A percentile compares a stretch with the other conserved stretches of the same genome.
Conservation (phyloP, 2,113 vertebrate genomes). For the Lampris incognitus region DNA sequence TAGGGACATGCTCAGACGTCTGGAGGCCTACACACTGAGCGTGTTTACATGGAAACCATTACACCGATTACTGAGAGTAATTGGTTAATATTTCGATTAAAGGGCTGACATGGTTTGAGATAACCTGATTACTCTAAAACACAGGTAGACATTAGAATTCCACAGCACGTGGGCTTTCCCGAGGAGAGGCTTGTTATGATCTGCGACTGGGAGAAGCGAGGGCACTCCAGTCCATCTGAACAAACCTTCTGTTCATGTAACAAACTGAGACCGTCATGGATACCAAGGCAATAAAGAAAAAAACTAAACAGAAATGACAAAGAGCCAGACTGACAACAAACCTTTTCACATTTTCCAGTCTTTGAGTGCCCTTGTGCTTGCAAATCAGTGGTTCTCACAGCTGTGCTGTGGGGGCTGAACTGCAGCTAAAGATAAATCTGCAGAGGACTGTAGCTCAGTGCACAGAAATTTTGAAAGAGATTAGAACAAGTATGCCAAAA, state of each 20-base stretch:
- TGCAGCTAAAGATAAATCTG: background rate
- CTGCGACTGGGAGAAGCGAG: constrained; percentile 46
- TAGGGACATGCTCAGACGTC: constrained; percentile 67
- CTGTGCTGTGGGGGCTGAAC: constrained; percentile 42
- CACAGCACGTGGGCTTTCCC: constrained; percentile 70
- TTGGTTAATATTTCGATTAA: too few relatives aligned
- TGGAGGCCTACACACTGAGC: constrained; percentile 57
- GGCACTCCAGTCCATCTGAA: constrained; percentile 64
- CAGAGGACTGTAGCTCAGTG: background rate
- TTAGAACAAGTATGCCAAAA: background rate
- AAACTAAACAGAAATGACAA: constrained; percentile 76
- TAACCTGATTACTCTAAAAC: too few relatives aligned
- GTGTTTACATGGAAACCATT: too few relatives aligned
- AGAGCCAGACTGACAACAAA: constrained; percentile 70
- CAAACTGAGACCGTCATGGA: constrained; percentile 69
- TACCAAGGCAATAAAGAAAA: constrained; percentile 71
- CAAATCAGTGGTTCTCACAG: constrained; percentile 73
- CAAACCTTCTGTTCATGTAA: constrained; percentile 69
- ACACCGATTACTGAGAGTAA: too few relatives aligned
- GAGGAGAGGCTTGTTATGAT: constrained; percentile 61
- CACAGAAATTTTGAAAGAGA: background rate
- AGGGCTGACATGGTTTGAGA: too few relatives aligned
- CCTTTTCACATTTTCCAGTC: constrained; percentile 68
- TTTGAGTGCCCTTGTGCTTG: constrained; percentile 56
- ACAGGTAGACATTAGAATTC: constrained; percentile 58